Conservation (phyloP, 2,113 vertebrate species). For the Halcyon malimbica region DNA sequence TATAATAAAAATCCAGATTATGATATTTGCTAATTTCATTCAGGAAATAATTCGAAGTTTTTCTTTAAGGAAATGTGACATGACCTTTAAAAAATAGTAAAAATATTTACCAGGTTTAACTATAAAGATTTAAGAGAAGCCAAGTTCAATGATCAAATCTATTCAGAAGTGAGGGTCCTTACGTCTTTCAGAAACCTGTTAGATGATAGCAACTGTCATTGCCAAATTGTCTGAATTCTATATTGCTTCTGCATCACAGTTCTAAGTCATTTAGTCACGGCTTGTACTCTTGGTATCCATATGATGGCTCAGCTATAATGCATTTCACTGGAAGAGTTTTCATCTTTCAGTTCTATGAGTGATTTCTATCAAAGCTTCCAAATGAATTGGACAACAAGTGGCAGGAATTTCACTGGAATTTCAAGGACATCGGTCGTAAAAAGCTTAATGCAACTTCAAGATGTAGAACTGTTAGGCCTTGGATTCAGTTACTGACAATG, state of each 20-base stretch:
- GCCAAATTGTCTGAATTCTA: neutral
- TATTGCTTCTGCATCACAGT: neutral
- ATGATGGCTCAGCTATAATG: neutral
- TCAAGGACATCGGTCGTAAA: neutral
- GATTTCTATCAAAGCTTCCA: neutral
- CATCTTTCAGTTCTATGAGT: neutral
- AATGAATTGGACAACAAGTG: neutral
- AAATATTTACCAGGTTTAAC: neutral
- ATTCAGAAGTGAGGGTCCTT: neutral
- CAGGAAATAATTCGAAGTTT: neutral
- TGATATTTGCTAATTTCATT: neutral
- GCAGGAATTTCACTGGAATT: neutral
- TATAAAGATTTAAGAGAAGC: neutral
- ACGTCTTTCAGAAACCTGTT: neutral
- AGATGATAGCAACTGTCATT: neutral
- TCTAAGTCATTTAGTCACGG: neutral
- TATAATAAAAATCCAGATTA: neutral
- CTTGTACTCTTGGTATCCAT: neutral
- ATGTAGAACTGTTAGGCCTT: neutral
- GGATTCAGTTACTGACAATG: neutral
- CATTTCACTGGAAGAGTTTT: neutral
- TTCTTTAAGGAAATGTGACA: neutral
- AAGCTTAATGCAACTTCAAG: neutral
- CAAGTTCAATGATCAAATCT: neutral
- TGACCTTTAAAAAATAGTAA: neutral